Conservation (phyloP, 2,797 vertebrate species). For the Pseudochirops cupreus region DNA sequence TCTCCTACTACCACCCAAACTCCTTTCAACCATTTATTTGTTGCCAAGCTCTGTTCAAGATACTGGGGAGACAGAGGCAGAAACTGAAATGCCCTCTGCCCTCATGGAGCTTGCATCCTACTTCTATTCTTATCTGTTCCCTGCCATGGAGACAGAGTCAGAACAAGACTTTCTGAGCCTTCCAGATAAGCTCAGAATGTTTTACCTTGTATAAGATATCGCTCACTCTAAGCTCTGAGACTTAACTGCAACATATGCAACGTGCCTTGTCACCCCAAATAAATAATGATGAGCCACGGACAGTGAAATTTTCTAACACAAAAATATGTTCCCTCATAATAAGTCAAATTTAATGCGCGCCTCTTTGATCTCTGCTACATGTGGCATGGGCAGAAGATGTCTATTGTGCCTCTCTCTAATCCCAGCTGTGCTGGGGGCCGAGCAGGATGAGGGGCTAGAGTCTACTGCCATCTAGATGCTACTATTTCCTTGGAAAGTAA, state of each 20-base stretch:
- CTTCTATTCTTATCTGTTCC: background rate
- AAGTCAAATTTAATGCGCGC: background rate
- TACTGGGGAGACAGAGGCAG: background rate
- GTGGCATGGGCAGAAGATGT: background rate
- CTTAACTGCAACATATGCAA: background rate
- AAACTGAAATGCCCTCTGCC: background rate
- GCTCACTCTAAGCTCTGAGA: background rate
- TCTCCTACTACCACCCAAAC: background rate
- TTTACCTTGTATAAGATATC: background rate
- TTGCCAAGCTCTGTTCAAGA: background rate
- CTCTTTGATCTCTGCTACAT: conserved; percentile 1
- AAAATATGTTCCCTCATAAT: background rate
- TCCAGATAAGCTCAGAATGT: background rate
- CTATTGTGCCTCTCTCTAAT: background rate
- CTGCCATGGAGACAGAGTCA: no score
- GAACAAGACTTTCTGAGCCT: background rate
- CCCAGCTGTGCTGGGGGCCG: background rate
- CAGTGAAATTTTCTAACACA: background rate
- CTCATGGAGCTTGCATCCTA: background rate
- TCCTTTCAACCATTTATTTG: background rate
- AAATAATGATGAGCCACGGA: background rate
- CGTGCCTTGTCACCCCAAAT: background rate
- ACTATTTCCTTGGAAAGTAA: background rate
- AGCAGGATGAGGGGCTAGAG: background rate
- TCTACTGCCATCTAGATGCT: background rate